These are phyloP conservation scores for Diorhabda elongata DNA, from an alignment of 1,140 invertebrate genomes.

Conservation along the genomic window DNA sequence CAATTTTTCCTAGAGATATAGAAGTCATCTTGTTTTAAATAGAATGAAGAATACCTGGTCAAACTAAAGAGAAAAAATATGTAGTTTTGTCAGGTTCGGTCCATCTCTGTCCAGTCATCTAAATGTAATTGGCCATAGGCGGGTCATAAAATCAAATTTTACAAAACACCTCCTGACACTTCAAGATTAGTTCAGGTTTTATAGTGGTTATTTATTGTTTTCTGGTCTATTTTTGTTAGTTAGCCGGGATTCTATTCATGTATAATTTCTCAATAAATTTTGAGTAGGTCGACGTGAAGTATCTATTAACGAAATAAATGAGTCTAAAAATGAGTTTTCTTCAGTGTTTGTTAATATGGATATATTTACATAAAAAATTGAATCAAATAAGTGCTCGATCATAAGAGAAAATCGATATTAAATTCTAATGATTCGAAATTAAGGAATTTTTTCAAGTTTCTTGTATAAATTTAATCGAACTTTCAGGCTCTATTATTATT, in stretches of 20 bases:
- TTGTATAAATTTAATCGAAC: neutral
- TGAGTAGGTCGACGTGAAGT: slow-evolving; percentile 10
- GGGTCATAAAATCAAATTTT: slow-evolving; percentile 18
- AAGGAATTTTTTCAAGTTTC: too few relatives aligned
- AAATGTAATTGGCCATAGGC: slow-evolving; percentile 17
- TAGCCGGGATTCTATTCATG: neutral
- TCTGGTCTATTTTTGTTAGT: slow-evolving; percentile 14
- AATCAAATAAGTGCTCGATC: neutral
- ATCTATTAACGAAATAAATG: slow-evolving; percentile 18
- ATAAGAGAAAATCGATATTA: neutral
- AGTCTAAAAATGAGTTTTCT: slow-evolving; percentile 13
- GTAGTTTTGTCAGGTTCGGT: neutral
- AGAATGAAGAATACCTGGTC: too few relatives aligned
- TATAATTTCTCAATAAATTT: slow-evolving; percentile 15
- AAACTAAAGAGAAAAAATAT: too few relatives aligned
- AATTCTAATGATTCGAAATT: too few relatives aligned
- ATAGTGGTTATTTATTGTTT: slow-evolving; percentile 14
- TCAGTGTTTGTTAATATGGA: slow-evolving; percentile 11
- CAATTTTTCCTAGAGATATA: too few relatives aligned
- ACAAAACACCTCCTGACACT: slow-evolving; percentile 19
- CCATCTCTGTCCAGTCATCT: neutral
- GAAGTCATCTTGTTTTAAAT: too few relatives aligned
- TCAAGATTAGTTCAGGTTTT: slow-evolving; percentile 18
- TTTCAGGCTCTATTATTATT: neutral
- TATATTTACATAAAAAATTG: slow-evolving; percentile 8